Base-by-base conservation (phyloP, 2,888 invertebrate genomes). In the Lagria hirta region DNA sequence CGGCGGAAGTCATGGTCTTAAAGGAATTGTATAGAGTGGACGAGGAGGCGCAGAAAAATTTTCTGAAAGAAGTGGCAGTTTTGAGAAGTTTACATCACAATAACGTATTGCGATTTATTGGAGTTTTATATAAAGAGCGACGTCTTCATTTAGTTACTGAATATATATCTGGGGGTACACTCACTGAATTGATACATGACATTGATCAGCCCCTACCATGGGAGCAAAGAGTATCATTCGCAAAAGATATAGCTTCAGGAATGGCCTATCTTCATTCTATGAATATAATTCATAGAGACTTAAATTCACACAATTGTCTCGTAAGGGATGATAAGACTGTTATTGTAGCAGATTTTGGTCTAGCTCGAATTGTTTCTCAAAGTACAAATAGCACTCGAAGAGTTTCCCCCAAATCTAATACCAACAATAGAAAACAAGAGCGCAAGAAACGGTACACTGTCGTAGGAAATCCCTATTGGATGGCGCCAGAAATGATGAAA, bases 401-500 rank as follows among this genome's bases (percentile, higher is more conserved):
- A 36, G 50, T 66, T 12, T 64, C 66, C 10, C 63, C 65, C 5
- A 64, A 63, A 26, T 61, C 61, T 8, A 58, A 52, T 23, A 48
- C 37, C 11, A 34, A 20, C 10, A 34, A 20, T 6, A 37, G 18
- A 12, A 22, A 56, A 8, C 61, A 84, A 46, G 82, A 86, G 58
- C 75, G 92, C 0, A 80, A 90, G 55, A 94, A 94, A 66, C 78
- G 95, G 7, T 95, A 95, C 69, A 96, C 95, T 0, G 94, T 96
- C 15, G 96, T 96, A 0, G 96, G 96, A 1, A 95, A 93, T 76
- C 95, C 96, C 1, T 96, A 94, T 72, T 96, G 95, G 94, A 96
- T 96, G 96, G 96, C 96, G 0, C 96, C 96, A 1, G 96, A 96
- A 72, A 96, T 96, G 96, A 91, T 96, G 90, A 92, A 89, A 69